A percentile compares a stretch with the other conserved stretches of the same genome.
Evolutionary conservation across 2,797 vertebrate genomes (phyloP).

Genomic region (Pseudomugil tenellus): DNA sequence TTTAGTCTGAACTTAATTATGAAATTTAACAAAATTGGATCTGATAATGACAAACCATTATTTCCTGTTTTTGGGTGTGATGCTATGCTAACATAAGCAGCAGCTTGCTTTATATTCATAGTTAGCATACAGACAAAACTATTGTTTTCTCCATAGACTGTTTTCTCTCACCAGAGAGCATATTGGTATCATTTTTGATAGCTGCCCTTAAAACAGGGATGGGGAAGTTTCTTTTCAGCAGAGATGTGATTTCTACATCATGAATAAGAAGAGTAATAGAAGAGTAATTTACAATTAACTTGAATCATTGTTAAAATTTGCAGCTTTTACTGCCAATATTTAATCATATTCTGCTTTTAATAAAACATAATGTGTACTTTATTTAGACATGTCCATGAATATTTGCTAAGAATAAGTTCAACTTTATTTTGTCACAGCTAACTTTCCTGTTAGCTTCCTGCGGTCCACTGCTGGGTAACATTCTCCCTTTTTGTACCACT

Average conservation of each 20-base stretch:
- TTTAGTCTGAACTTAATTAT: not conserved
- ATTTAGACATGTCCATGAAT: not conserved
- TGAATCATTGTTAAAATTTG: not conserved
- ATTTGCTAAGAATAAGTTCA: too few species aligned
- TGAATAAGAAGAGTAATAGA: not conserved
- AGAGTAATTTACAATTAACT: not conserved
- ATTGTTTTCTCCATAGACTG: not conserved
- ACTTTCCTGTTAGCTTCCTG: not conserved
- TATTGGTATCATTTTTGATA: not conserved
- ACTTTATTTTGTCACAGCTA: not conserved
- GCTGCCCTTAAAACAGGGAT: not conserved
- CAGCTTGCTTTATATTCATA: not conserved
- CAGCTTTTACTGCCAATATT: not conserved
- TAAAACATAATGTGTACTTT: too few species aligned
- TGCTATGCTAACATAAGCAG: not conserved
- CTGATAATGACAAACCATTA: not conserved
- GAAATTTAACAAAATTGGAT: too few species aligned
- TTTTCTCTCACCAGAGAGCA: not conserved
- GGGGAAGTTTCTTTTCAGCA: too few species aligned
- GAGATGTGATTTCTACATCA: not conserved
- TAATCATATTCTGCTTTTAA: too few species aligned
- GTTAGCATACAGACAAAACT: too few species aligned
- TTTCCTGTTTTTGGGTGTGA: not conserved
- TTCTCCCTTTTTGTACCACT: not conserved
- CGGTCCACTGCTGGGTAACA: too few species aligned